Percentiles rank a stretch among this genome's conserved stretches.
Conservation (phyloP, 2,797 vertebrate species). For the Sebastes oblongus region DNA sequence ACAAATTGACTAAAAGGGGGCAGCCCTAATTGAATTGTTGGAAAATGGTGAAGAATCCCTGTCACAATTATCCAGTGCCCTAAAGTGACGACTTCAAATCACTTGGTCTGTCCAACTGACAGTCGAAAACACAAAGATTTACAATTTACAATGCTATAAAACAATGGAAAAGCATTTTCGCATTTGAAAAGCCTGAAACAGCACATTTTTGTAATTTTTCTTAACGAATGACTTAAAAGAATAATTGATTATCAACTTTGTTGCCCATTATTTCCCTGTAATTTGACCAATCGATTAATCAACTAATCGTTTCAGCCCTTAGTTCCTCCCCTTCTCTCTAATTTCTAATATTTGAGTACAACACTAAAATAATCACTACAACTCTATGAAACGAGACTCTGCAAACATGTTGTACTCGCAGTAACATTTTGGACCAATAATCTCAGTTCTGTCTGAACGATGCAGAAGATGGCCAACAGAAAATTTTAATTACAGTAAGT, state of each 20-base stretch:
- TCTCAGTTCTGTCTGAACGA: slow-evolving; percentile 23
- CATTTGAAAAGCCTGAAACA: neutral
- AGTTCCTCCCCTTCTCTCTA: neutral
- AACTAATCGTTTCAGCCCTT: neutral
- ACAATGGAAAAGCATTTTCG: neutral
- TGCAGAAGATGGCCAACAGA: slow-evolving; percentile 15
- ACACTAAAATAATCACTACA: neutral
- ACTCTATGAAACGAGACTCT: neutral
- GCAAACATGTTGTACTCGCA: slow-evolving; percentile 4
- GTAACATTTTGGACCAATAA: slow-evolving; percentile 30
- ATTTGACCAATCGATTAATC: neutral
- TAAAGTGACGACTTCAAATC: accelerated
- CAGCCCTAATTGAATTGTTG: too few relatives aligned
- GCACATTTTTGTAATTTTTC: neutral
- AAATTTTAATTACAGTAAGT: slow-evolving; percentile 41
- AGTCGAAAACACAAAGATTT: neutral
- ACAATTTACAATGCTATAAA: neutral
- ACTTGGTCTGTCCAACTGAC: neutral
- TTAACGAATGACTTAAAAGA: neutral
- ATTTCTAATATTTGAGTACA: neutral
- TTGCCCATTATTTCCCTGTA: neutral
- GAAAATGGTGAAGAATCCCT: neutral
- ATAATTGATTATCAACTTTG: neutral
- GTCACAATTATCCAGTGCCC: neutral
- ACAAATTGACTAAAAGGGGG: too few relatives aligned